Percentiles rank a stretch among this genome's conserved stretches.
These are phyloP conservation scores for Xerus rutilus DNA, from an alignment of 2,797 vertebrate species.

Conservation along the genomic window DNA sequence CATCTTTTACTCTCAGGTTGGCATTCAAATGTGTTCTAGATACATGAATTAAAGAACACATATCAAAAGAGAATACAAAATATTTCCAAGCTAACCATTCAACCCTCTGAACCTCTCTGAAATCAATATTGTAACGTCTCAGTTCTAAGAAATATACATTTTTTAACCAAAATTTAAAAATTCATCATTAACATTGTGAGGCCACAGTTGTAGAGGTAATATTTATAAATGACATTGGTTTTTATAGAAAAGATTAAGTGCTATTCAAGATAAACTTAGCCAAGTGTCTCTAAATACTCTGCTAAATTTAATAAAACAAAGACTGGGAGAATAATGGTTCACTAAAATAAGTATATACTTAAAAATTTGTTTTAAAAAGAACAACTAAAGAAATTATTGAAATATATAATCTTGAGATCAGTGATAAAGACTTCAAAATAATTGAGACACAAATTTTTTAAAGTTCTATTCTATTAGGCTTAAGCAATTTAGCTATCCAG, in stretches of 20 bases:
- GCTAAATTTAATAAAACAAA: slow-evolving; percentile 51
- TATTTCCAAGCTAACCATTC: slow-evolving; percentile 35
- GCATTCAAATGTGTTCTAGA: slow-evolving; percentile 20
- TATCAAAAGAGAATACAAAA: slow-evolving; percentile 8
- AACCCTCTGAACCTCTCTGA: neutral
- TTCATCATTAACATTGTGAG: neutral
- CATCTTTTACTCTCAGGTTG: slow-evolving; percentile 6
- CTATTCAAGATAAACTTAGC: slow-evolving; percentile 62
- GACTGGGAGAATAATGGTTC: slow-evolving; percentile 45
- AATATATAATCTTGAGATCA: slow-evolving; percentile 56
- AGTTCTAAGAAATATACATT: slow-evolving; percentile 21
- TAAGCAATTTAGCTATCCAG: slow-evolving; percentile 42
- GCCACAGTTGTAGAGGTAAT: slow-evolving; percentile 31
- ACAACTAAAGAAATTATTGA: slow-evolving; percentile 36
- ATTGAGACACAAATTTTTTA: slow-evolving; percentile 17
- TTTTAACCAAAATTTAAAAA: slow-evolving; percentile 40
- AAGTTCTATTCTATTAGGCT: neutral
- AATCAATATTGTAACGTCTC: neutral
- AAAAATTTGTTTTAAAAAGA: slow-evolving; percentile 64
- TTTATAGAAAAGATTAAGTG: slow-evolving; percentile 45
- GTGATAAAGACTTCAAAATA: slow-evolving; percentile 44
- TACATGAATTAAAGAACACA: neutral
- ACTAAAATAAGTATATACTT: slow-evolving; percentile 44
- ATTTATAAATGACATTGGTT: slow-evolving; percentile 52
- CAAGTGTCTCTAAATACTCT: slow-evolving; percentile 36